Evolutionary conservation across 2,888 invertebrate genomes (phyloP), one percentile per base, ranked within the genome.

Genomic region (Hofmannophila pseudospretella): DNA sequence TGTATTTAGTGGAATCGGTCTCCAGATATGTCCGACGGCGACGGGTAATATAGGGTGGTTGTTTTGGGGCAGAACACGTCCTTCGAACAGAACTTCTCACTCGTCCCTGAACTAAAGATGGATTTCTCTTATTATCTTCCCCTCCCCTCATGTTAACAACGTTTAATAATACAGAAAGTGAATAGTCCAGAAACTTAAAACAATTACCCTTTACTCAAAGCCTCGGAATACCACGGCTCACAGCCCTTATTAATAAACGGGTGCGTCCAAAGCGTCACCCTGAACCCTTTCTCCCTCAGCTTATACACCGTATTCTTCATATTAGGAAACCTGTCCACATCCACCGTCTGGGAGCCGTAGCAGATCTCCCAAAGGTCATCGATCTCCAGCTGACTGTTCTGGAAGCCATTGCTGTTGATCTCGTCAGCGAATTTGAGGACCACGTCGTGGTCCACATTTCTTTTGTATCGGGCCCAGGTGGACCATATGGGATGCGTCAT

Each of bases 301-400:
- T 58, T 46, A 7, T 64, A 58, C 1, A 88, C 77, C 11, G 90
- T 84, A 7, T 64, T 61, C 47, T 70, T 81, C 55, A 90, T 82
- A 53, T 89, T 72, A 0, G 89, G 89, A 47, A 92, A 92, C 61
- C 87, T 88, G 0, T 46, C 55, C 1, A 51, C 50, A 26, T 81
- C 77, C 8, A 92, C 69, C 1, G 71, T 79, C 30, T 89, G 82
- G 4, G 90, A 89, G 0, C 93, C 93, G 47, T 92, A 91, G 47
- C 89, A 89, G 0, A 75, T 67, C 61, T 92, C 91, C 90, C 91
- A 92, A 0, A 87, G 72, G 50, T 92, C 92, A 54, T 92, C 91
- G 26, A 93, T 90, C 63, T 91, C 92, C 5, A 90, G 47, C 50
- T 90, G 88, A 41, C 88, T 88, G 51, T 81, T 79, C 0, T 79